These are phyloP conservation scores for Polydrusus cervinus DNA, from an alignment of 2,888 invertebrate species.

Conservation along the genomic window DNA sequence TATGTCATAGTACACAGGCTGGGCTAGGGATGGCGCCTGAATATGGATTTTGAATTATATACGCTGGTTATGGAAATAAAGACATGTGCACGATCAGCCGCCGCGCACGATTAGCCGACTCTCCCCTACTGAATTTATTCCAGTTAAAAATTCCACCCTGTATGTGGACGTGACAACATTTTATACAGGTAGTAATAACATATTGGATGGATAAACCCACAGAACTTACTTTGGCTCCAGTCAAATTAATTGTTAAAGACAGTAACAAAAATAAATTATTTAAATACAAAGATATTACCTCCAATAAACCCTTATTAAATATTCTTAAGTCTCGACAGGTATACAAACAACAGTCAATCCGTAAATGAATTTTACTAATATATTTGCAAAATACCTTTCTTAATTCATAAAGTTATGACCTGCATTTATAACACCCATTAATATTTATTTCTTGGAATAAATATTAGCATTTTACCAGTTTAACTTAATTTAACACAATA, in stretches of 20 bases:
- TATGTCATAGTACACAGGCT: too few species aligned
- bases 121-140: too few species aligned
- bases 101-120: too few species aligned
- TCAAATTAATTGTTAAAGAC: not conserved
- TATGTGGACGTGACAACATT: too few species aligned
- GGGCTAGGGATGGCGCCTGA: too few species aligned
- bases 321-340: not conserved
- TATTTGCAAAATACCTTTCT: constrained; percentile 10
- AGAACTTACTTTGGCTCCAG: constrained; percentile 1
- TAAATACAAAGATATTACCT: too few species aligned
- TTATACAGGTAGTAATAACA: not conserved
- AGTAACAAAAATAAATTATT: not conserved
- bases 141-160: too few species aligned
- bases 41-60: too few species aligned
- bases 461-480: not conserved
- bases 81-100: too few species aligned
- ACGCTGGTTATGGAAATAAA: too few species aligned
- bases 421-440: not conserved
- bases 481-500: too few species aligned
- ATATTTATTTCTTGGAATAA: not conserved
- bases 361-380: not conserved
- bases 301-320: not conserved
- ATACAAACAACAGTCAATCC: not conserved
- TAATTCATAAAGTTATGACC: not conserved
- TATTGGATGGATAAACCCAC: not conserved